phyloP scores from a whole-genome alignment of 2,797 vertebrate species.

The Peromyscus melanophrys region DNA sequence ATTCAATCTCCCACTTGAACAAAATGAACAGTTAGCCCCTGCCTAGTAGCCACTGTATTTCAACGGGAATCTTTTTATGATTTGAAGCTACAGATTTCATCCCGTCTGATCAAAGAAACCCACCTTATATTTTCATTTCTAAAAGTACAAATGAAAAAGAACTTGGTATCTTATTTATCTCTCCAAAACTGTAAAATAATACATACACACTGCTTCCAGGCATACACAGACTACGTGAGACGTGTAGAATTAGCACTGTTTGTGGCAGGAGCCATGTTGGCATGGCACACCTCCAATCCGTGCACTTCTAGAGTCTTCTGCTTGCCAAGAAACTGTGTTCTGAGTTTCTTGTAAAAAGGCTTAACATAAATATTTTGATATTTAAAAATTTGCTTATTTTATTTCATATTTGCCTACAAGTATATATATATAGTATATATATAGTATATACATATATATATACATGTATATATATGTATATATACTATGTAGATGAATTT shows the following conservation, averaged over 20 bases:
- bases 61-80: neutral
- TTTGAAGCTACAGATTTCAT: neutral
- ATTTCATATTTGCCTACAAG: neutral
- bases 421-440: neutral
- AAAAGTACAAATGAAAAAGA: slow-evolving; percentile 25
- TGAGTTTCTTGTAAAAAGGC: slow-evolving; percentile 5
- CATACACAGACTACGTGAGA: neutral
- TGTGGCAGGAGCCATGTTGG: neutral
- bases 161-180: neutral
- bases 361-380: neutral
- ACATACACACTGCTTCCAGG: neutral
- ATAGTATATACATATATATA: too few relatives aligned
- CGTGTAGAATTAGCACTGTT: neutral
- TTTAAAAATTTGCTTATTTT: neutral
- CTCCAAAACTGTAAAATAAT: neutral
- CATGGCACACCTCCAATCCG: neutral
- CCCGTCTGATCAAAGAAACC: neutral
- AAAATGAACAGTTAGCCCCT: neutral
- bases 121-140: slow-evolving; percentile 12
- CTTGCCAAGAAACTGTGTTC: neutral
- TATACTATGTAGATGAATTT: too few relatives aligned
- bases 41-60: neutral
- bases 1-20: neutral
- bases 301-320: neutral
- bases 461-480: neutral